phyloP scores from a whole-genome alignment of 2,888 invertebrate species.

The Acanthoscelides obtectus region DNA sequence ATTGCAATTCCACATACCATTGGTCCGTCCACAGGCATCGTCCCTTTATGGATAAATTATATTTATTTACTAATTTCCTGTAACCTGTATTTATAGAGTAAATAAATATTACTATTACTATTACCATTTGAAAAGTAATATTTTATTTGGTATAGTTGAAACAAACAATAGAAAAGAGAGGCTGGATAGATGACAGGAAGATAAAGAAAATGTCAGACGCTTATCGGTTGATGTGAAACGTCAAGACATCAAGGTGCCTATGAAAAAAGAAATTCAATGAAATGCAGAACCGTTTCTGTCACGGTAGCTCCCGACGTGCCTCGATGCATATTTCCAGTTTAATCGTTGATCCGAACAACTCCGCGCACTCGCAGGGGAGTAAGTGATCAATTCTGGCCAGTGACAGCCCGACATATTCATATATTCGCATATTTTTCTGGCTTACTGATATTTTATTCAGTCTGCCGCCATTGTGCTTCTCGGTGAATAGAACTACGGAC shows the following conservation, averaged over 20 bases:
- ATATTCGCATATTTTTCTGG: slow-evolving; percentile 39
- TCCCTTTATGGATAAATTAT: no score
- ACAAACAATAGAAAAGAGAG: no score
- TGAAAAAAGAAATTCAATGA: background rate
- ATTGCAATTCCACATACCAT: no score
- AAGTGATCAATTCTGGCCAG: slow-evolving; percentile 36
- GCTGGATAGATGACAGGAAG: background rate
- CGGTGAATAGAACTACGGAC: background rate
- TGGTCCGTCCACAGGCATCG: no score
- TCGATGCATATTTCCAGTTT: slow-evolving; percentile 13
- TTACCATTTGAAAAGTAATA: no score
- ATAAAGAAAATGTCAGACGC: background rate
- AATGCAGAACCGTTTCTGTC: background rate
- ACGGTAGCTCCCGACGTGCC: background rate
- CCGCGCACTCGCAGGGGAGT: slow-evolving; percentile 29
- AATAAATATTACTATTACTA: no score
- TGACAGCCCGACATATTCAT: slow-evolving; percentile 41
- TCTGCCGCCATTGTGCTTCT: slow-evolving; percentile 25
- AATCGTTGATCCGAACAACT: slow-evolving; percentile 19
- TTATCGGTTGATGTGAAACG: background rate
- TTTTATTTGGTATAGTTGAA: no score
- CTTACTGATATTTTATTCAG: slow-evolving; percentile 31
- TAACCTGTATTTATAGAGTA: no score
- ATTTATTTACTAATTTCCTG: no score
- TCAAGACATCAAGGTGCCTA: background rate